These are phyloP conservation scores for Oreochromis grahami DNA, from an alignment of 2,797 vertebrate genomes.

Conservation along the genomic window DNA sequence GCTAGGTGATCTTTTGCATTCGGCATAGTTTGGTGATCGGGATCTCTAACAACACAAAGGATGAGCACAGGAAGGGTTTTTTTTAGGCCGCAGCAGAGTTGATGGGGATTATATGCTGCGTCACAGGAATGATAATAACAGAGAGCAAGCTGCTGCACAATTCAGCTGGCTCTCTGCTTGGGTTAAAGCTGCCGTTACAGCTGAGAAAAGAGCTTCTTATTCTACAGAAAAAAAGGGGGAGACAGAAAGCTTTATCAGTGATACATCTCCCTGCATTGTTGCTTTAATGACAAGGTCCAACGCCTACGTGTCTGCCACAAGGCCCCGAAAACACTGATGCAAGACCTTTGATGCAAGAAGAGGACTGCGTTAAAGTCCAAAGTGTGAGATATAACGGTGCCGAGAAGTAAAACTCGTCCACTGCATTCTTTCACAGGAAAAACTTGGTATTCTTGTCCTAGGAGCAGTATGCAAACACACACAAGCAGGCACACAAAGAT, in stretches of 20 bases:
- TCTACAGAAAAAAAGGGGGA: neutral
- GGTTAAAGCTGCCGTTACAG: neutral
- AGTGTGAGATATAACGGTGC: neutral
- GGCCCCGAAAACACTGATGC: neutral
- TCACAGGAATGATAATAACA: slow-evolving; percentile 57
- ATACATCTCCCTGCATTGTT: neutral
- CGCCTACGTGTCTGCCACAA: slow-evolving; percentile 19
- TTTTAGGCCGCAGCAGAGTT: neutral
- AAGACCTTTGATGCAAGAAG: neutral
- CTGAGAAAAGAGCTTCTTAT: neutral
- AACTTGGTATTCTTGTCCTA: neutral
- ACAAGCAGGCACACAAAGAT: neutral
- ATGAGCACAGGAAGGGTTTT: neutral
- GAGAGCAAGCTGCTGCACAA: neutral
- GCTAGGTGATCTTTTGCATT: neutral
- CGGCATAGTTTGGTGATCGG: neutral
- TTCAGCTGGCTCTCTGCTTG: slow-evolving; percentile 26
- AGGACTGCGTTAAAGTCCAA: slow-evolving; percentile 25
- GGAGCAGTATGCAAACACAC: neutral
- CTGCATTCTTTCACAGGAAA: slow-evolving; percentile 10
- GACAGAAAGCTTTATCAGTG: slow-evolving; percentile 6
- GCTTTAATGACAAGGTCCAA: slow-evolving; percentile 46
- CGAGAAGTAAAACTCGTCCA: neutral
- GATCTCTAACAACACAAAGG: neutral
- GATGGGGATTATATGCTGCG: slow-evolving; percentile 25